Evolutionary conservation across 2,888 invertebrate species (phyloP).

Genomic region (Apamea monoglypha): DNA sequence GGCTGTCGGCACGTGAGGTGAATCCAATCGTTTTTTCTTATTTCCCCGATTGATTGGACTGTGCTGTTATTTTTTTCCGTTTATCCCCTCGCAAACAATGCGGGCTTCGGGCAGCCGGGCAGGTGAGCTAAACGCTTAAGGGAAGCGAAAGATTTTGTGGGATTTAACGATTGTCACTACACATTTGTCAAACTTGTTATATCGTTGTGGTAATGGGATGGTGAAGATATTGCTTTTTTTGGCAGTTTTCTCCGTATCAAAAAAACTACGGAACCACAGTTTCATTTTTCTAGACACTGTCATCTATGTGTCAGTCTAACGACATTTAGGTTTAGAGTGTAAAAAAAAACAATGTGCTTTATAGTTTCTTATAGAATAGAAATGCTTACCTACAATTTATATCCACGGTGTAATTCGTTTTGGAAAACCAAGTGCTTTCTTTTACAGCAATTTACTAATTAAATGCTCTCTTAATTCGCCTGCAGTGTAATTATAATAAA

Average conservation of each 20-base stretch:
- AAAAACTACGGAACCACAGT: background rate
- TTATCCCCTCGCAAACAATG: conserved; percentile 81
- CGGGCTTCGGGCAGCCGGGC: conserved; percentile 71
- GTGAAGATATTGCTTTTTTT: conserved; percentile 6
- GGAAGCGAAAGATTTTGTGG: conserved; percentile 68
- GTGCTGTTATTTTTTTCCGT: conserved; percentile 79
- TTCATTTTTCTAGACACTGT: background rate
- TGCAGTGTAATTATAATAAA: conserved; percentile 73
- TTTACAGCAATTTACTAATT: conserved; percentile 31
- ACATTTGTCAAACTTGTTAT: conserved; percentile 63
- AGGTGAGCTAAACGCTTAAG: conserved; percentile 81
- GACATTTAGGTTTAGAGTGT: background rate
- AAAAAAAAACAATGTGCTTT: background rate
- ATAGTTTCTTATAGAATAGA: background rate
- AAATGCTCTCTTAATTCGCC: conserved; percentile 48
- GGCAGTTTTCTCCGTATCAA: background rate
- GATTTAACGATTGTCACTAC: conserved; percentile 65
- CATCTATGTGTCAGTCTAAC: background rate
- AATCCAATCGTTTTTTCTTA: conserved; percentile 87
- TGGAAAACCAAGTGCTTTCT: background rate
- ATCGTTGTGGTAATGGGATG: conserved; percentile 32
- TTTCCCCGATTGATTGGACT: conserved; percentile 86
- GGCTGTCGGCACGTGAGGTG: conserved; percentile 83
- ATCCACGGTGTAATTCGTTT: background rate
- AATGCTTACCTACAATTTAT: background rate